Percentiles rank a stretch among this genome's conserved stretches.
These are phyloP conservation scores for Cantharis rustica DNA, from an alignment of 2,888 invertebrate species.

Conservation along the genomic window DNA sequence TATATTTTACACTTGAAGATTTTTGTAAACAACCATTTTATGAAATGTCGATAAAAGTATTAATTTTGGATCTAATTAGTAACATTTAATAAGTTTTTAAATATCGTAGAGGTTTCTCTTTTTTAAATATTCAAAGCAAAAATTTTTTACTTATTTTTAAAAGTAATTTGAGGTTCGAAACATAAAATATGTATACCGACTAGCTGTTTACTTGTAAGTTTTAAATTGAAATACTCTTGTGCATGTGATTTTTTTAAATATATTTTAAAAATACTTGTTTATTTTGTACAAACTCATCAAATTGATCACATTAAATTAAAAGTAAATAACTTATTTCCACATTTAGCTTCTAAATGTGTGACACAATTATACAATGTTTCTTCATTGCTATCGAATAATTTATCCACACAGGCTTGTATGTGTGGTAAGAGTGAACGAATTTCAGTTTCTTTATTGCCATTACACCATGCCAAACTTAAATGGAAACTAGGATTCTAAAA, in stretches of 20 bases:
- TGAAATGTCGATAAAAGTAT: neutral
- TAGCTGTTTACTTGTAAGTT: neutral
- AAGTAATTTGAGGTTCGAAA: neutral
- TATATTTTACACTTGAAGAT: neutral
- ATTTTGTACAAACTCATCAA: neutral
- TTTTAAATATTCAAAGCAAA: neutral
- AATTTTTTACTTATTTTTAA: neutral
- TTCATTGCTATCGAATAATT: conserved; percentile 52
- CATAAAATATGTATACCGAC: neutral
- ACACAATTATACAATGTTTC: conserved; percentile 59
- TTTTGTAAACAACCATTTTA: neutral
- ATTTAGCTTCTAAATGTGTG: conserved; percentile 68
- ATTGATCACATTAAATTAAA: conserved; percentile 51
- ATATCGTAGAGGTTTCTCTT: neutral
- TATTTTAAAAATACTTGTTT: neutral
- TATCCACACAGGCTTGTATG: conserved; percentile 57
- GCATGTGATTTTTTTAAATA: neutral
- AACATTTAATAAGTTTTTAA: neutral
- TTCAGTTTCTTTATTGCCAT: conserved; percentile 66
- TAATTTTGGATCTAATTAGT: neutral
- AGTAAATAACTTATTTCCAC: conserved; percentile 73
- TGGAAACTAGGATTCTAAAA: conserved; percentile 83
- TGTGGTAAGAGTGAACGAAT: conserved; percentile 58
- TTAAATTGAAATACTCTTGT: neutral
- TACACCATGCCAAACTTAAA: conserved; percentile 80